Base-by-base conservation (phyloP, 2,888 invertebrate genomes). In the Ennomos fuscantarius region DNA sequence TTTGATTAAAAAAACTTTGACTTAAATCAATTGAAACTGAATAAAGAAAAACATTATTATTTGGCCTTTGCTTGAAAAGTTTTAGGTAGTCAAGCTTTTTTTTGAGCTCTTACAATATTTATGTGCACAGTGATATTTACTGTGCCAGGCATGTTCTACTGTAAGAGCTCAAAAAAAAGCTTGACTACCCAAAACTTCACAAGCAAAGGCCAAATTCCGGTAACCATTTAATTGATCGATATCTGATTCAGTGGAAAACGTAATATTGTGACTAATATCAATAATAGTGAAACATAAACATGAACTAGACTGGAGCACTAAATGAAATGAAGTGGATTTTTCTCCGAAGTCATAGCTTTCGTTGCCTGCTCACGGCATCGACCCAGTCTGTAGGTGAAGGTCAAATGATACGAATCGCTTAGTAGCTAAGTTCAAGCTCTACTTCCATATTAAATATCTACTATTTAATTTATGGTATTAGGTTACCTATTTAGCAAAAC, bases 391-490 rank as follows among this genome's bases (percentile, higher is more conserved):
- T 65, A 54, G 68, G 66, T 74, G 74, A 81, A 84, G 84, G 85
- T 68, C 84, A 74, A 24, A 24, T 81, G 81, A 81, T 73, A 82
- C 81, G 82, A 73, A 63, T 65, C 69, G 70, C 33, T 46, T 15
- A 24, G 12, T 51, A 31, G 35, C 8, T 36, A 12, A 36, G 36
- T 31, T 8, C 31, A 12, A 24, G 24, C 24, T 24, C 24, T 24
- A 24, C 24, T 24, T 24, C 24, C 24, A 24, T 6, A 24, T 24
- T 24, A 1, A 24, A 24, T 24, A 6, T 6, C 24, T 24, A 24
- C 24, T 24, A 1, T 24, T 24, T 24, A 3, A 2, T 24, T 3
- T 2, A 24, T 3, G 24, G 24, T 24, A 3, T 3, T 24, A 24
- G 24, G 24, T 1, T 24, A 24, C 24, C 24, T 24, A 5, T 24